Evolutionary conservation across 2,888 invertebrate species (phyloP).

Genomic region (Drosophila algonquin): DNA sequence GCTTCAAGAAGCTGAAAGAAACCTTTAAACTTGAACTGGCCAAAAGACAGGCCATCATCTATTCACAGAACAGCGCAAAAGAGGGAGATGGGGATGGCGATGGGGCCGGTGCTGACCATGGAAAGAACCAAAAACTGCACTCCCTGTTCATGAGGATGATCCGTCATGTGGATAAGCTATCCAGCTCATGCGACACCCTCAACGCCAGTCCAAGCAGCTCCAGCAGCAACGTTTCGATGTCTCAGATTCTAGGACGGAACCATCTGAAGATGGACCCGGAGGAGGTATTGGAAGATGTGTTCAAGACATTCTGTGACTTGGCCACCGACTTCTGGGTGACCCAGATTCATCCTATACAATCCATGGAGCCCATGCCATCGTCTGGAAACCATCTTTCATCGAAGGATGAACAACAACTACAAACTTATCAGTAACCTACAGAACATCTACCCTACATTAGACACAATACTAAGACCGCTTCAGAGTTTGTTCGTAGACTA

Average conservation of each 20-base stretch:
- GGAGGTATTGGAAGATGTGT: background rate
- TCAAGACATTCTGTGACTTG: background rate
- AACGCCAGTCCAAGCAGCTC: background rate
- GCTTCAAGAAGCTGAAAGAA: background rate
- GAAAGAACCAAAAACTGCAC: background rate
- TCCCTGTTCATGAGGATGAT: background rate
- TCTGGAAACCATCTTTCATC: background rate
- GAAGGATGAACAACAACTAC: no score
- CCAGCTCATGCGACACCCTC: no score
- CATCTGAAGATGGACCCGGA: background rate
- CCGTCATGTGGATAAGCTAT: background rate
- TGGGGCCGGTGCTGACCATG: background rate
- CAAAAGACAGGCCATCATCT: background rate
- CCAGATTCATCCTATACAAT: background rate
- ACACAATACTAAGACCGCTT: no score
- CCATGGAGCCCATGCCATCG: background rate
- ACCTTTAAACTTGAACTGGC: background rate
- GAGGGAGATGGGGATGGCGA: background rate
- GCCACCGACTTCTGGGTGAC: background rate
- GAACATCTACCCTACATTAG: no score
- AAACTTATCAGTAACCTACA: background rate
- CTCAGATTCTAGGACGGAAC: background rate
- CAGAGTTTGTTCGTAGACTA: no score
- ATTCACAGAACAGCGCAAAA: no score
- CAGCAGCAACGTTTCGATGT: background rate